Percentiles rank a stretch among this genome's conserved stretches.
phyloP scores from a whole-genome alignment of 1,140 invertebrate genomes.

The Drosophila repletoides region DNA sequence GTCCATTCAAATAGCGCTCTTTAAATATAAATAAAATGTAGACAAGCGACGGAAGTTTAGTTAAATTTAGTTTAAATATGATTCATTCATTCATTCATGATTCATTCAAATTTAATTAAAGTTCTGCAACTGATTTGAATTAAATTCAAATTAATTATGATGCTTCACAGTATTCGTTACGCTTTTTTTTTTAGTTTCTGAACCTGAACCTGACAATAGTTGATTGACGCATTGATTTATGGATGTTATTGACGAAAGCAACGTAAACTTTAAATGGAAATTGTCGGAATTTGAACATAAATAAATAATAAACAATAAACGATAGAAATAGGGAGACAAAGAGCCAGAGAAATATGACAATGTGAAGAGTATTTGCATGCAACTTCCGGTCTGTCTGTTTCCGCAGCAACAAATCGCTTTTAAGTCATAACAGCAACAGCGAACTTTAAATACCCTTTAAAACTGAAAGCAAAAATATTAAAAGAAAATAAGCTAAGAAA shows the following conservation, averaged over 20 bases:
- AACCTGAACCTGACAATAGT: conserved; percentile 55
- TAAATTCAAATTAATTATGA: too few relatives aligned
- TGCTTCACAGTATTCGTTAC: neutral
- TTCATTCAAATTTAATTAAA: too few relatives aligned
- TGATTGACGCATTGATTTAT: conserved; percentile 74
- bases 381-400: conserved; percentile 45
- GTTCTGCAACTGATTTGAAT: too few relatives aligned
- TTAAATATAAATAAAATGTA: too few relatives aligned
- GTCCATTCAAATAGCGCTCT: too few relatives aligned
- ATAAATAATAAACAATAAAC: neutral
- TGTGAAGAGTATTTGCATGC: conserved; percentile 31
- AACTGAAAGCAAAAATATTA: neutral
- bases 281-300: neutral
- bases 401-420: conserved; percentile 38
- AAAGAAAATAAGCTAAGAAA: too few relatives aligned
- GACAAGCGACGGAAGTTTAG: too few relatives aligned
- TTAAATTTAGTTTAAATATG: too few relatives aligned
- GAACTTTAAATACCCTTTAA: conserved; percentile 13
- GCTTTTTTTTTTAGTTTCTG: neutral
- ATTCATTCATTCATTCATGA: too few relatives aligned
- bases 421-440: conserved; percentile 3
- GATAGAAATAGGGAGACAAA: neutral
- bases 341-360: conserved; percentile 6
- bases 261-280: conserved; percentile 30
- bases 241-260: conserved; percentile 49